phyloP scores from a whole-genome alignment of 2,797 vertebrate species.

The Tamandua tetradactyla region DNA sequence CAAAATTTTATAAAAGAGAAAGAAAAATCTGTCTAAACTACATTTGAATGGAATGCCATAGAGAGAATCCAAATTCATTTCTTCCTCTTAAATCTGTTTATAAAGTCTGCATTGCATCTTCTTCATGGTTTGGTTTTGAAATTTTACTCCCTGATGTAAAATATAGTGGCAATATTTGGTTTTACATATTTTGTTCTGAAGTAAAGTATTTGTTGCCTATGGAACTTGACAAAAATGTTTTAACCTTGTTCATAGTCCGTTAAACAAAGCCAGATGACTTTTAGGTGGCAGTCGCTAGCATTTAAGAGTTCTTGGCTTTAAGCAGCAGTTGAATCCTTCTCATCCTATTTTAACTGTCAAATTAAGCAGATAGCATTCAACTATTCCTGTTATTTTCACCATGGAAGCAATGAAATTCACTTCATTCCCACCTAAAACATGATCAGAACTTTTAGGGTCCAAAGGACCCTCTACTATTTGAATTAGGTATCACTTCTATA shows the following conservation, averaged over 20 bases:
- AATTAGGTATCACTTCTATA: neutral
- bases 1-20: slow-evolving; percentile 3
- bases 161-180: neutral
- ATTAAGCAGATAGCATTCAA: slow-evolving; percentile 26
- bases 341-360: neutral
- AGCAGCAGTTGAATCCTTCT: neutral
- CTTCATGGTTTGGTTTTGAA: neutral
- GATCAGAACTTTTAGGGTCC: neutral
- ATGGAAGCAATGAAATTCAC: neutral
- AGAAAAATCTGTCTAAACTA: neutral
- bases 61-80: slow-evolving; percentile 2
- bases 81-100: neutral
- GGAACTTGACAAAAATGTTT: neutral
- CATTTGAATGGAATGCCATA: neutral
- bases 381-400: neutral
- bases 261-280: neutral
- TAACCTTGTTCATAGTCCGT: neutral
- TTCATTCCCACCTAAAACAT: neutral
- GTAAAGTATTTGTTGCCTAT: neutral
- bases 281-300: neutral
- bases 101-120: neutral
- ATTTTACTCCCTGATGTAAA: slow-evolving; percentile 22
- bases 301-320: neutral
- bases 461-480: neutral
- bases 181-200: slow-evolving; percentile 5